phyloP scores from a whole-genome alignment of 2,888 invertebrate species.

The Coleophora flavipennella region DNA sequence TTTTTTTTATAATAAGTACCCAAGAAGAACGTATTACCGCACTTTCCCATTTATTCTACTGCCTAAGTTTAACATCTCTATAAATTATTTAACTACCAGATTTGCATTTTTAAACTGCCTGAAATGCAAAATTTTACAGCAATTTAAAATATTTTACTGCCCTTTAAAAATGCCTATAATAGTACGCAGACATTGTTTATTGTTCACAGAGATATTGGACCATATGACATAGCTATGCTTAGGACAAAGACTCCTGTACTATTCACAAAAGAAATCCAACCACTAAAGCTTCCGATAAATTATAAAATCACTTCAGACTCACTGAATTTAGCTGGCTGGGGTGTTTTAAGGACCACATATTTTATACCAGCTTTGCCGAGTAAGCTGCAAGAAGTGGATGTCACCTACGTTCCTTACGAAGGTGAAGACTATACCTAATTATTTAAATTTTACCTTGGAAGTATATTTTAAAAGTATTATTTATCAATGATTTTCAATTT shows the following conservation, averaged over 20 bases:
- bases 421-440: constrained; percentile 42
- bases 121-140: too few relatives aligned
- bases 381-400: constrained; percentile 55
- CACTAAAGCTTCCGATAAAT: constrained; percentile 54
- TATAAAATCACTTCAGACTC: constrained; percentile 24
- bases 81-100: too few relatives aligned
- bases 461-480: not conserved
- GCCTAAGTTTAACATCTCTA: too few relatives aligned
- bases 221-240: constrained; percentile 71
- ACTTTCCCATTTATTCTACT: too few relatives aligned
- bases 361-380: constrained; percentile 51
- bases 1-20: too few relatives aligned
- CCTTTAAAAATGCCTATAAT: not conserved
- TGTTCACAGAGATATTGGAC: constrained; percentile 47
- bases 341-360: constrained; percentile 43
- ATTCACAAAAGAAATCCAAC: constrained; percentile 47
- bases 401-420: constrained; percentile 43
- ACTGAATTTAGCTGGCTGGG: constrained; percentile 65
- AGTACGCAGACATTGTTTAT: not conserved
- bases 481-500: not conserved
- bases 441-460: too few relatives aligned
- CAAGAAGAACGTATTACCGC: too few relatives aligned
- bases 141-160: too few relatives aligned
- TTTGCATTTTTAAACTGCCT: too few relatives aligned
- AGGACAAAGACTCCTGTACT: constrained; percentile 36